Base-by-base conservation (phyloP, 2,888 invertebrate genomes). In the Scaptomyza parva region DNA sequence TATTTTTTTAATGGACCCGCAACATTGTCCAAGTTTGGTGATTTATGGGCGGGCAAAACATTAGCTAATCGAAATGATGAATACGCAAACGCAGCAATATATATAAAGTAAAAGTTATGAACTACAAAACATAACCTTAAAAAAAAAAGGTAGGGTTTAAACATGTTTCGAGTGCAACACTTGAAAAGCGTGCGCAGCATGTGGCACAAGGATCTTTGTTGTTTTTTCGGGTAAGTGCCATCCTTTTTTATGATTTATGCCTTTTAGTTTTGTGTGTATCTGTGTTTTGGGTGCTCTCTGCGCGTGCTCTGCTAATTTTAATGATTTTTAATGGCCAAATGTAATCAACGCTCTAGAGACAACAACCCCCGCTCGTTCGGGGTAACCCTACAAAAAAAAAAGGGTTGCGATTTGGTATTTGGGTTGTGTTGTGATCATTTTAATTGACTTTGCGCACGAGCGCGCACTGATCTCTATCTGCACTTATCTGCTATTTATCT, bases 361-460 rank as follows among this genome's bases (percentile, higher is more conserved):
- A 35, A 22, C 77, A 62, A 76, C 40, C 40, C 44, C 22, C 70
- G 57, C 78, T 17, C 71, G 68, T 41, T 75, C 11, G n/a, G n/a
- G n/a, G n/a, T n/a, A 20, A n/a, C 26, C 14, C 24, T 33, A 26
- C 17, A 40, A 24, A 17, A 14, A 6, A 24, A 35, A 72, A 83
- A 84, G 81, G 79, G 78, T 84, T 82, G 71, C 51, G 33, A 4
- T 11, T 18, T 3, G 12, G 39, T 65, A 59, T 77, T 77, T 70
- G 71, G 60, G 72, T 73, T 84, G 84, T 85, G 84, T 85, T 84
- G 77, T 85, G 84, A 85, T 86, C 83, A 83, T 83, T 85, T 85
- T 86, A 85, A 85, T 84, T 86, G 84, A 85, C 84, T 84, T 86
- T 84, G 83, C 83, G 86, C 86, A 83, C 84, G 86, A 86, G 84